Evolutionary conservation across 2,113 vertebrate species (phyloP), one percentile per base, ranked within the genome.

Genomic region (Tamias sibiricus): DNA sequence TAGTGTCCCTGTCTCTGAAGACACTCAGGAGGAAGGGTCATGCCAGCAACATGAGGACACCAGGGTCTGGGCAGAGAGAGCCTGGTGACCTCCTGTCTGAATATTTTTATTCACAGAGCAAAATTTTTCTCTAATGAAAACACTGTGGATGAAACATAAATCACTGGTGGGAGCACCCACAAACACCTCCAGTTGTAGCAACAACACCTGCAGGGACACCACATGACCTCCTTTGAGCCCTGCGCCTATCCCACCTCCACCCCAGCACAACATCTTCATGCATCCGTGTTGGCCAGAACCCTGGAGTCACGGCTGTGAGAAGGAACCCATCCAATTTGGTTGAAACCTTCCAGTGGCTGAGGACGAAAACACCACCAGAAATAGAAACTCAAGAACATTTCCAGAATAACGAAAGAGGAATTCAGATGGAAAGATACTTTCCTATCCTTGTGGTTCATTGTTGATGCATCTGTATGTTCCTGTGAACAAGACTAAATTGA

Each of bases 41-140:
- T 0, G 19, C 44, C n/a, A 66, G 13, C 20, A 10, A 0, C 0
- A 0, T 2, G 71, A 2, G 1, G 47, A 28, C 35, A 5, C 30
- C 74, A 19, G 16, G 28, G 42, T 24, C 52, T 57, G 8, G 0
- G 14, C 35, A 71, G 37, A 75, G n/a, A 44, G 26, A 47, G 2
- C 2, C 28, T 0, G 20, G 1, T 40, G 32, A 57, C 24, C 3
- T 71, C 49, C 16, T 71, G 62, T 37, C 30, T n/a, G 52, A 19
- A 10, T 47, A 54, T 37, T 49, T 64, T 57, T 80, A 69, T 62
- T 64, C 77, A 44, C 1, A 20, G 40, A 84, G 42, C 32, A 54
- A 19, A 87, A 10, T 4, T 4, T 75, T 94, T 49, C 83, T 37
- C 54, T 47, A 86, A 85, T 49, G 20, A 72, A 77, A 84, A 30